phyloP scores from a whole-genome alignment of 1,140 invertebrate genomes.

The Bombus sylvicola region DNA sequence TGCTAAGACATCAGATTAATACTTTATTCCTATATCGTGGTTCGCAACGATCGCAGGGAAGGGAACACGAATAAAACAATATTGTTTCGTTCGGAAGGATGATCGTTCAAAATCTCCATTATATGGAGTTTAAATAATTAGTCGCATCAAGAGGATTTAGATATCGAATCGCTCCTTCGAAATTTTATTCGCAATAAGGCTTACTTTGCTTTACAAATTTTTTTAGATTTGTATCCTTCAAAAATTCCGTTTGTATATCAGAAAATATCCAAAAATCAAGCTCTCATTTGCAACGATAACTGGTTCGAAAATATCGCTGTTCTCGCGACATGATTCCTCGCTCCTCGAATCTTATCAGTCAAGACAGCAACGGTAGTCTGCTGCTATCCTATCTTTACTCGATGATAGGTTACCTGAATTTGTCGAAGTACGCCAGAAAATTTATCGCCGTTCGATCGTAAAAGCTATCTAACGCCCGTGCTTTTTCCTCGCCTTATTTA shows the following conservation, averaged over 20 bases:
- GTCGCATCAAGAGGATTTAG: no score
- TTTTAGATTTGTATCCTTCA: no score
- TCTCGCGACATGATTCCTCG: neutral
- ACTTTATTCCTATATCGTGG: neutral
- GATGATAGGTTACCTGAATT: neutral
- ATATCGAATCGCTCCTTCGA: no score
- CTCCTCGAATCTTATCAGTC: neutral
- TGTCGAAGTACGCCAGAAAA: conserved; percentile 1
- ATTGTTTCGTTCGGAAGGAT: neutral
- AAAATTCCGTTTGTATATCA: no score
- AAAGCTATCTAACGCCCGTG: conserved; percentile 16
- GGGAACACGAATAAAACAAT: neutral
- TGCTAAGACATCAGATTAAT: neutral
- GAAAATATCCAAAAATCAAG: no score
- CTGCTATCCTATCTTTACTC: neutral
- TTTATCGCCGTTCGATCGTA: conserved; percentile 43
- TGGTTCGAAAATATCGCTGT: neutral
- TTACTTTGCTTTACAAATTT: no score
- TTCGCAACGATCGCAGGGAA: neutral
- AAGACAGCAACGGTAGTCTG: conserved; percentile 5
- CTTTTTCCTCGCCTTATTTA: conserved; percentile 45
- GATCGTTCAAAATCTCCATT: neutral
- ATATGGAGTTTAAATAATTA: neutral
- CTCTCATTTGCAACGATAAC: neutral
- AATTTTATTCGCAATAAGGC: no score